Conservation (phyloP, 2,113 vertebrate species). For the Vombatus ursinus region DNA sequence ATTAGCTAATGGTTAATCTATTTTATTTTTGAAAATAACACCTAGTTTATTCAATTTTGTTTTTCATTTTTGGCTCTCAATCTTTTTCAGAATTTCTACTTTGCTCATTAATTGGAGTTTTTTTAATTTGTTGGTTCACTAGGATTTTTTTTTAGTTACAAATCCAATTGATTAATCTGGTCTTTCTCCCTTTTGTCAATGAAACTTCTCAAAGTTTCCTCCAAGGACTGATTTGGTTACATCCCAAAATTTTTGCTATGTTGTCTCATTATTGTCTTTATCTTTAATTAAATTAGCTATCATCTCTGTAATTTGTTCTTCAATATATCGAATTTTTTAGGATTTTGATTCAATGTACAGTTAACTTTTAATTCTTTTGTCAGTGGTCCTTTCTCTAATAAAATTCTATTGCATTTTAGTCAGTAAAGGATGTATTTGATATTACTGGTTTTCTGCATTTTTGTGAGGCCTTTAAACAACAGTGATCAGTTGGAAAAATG, state of each 20-base stretch:
- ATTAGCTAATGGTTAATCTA: neutral
- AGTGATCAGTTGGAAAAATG: neutral
- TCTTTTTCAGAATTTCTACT: neutral
- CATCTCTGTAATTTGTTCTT: neutral
- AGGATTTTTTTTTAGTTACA: neutral
- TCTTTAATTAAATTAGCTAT: neutral
- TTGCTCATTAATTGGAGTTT: neutral
- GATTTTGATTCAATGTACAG: neutral
- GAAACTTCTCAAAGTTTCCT: neutral
- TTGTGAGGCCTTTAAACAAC: neutral
- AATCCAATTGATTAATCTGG: neutral
- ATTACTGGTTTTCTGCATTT: neutral
- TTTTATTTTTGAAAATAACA: neutral
- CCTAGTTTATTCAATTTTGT: neutral
- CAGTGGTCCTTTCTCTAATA: neutral
- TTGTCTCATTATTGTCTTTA: neutral
- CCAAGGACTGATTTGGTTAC: neutral
- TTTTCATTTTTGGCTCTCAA: neutral
- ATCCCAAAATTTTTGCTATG: neutral
- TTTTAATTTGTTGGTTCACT: neutral
- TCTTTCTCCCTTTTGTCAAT: neutral
- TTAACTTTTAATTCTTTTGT: neutral
- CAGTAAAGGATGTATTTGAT: neutral
- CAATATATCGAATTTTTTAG: neutral
- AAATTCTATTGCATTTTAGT: neutral